Evolutionary conservation across 2,888 invertebrate genomes (phyloP).

Genomic region (Euplexia lucipara): DNA sequence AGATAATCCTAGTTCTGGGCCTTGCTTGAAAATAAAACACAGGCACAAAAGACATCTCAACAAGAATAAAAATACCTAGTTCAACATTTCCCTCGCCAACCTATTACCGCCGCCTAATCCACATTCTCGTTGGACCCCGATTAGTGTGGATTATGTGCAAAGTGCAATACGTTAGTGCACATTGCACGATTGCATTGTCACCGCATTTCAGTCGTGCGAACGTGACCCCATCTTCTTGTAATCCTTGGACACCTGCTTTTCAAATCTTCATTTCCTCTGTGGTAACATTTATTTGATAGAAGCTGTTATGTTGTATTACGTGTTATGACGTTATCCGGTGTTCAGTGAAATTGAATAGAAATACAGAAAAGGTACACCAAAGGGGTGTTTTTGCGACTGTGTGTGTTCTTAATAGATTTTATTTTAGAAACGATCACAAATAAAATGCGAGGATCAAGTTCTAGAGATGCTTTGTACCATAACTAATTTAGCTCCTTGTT

Average conservation of each 20-base stretch:
- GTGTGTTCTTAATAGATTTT: background rate
- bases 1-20: too few species aligned
- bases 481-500: conserved; percentile 1
- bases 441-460: background rate
- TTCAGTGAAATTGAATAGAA: conserved; percentile 39
- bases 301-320: conserved; percentile 41
- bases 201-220: conserved; percentile 83
- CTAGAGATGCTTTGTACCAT: background rate
- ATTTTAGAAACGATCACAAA: background rate
- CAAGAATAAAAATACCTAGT: too few species aligned
- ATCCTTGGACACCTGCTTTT: conserved; percentile 88
- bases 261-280: conserved; percentile 76
- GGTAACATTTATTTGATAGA: conserved; percentile 61
- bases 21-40: too few species aligned
- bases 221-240: conserved; percentile 88
- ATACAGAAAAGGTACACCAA: background rate
- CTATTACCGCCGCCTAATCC: conserved; percentile 41
- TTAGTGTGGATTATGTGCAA: conserved; percentile 70
- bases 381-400: background rate
- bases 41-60: background rate
- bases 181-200: conserved; percentile 86
- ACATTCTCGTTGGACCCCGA: conserved; percentile 56
- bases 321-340: conserved; percentile 31
- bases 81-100: background rate
- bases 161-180: conserved; percentile 74